Base-by-base conservation (phyloP, 2,797 vertebrate genomes). In the Hemitrygon akajei region DNA sequence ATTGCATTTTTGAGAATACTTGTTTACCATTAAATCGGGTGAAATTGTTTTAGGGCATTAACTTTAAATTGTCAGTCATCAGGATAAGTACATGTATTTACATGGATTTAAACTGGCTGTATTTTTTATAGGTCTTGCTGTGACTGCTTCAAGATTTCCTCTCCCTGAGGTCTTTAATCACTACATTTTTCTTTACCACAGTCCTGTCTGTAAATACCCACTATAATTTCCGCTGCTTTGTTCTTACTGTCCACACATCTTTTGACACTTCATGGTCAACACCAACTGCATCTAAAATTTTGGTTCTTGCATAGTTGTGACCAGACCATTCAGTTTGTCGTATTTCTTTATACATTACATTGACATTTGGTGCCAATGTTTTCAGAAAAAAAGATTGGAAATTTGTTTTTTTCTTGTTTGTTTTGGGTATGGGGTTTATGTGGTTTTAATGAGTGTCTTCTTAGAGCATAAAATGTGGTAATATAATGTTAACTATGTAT, bases 41-140 rank as follows among this genome's bases (percentile, higher is more conserved):
- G 34, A 91, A 91, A 73, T 69, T 11, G 22, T 91, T 91, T 30
- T 58, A 14, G 30, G 7, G 14, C n/a, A 34, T 87, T 66, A 18
- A 66, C 27, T 66, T 87, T 87, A 66, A 66, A 34, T 27, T 66
- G 58, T 87, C 58, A 63, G 34, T 87, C 16, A 7, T 87, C 58
- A 34, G 63, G 30, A 6, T 30, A 66, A 87, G 34, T 87, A 37
- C 37, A 16, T 47, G 20, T 47, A 40, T 73, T 75, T 71, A 47
- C 69, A 92, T 66, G 37, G 91, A 92, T 92, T 73, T 92, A 71
- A 73, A 92, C 66, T 92, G 66, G 22, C 63, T 66, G 63, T 92
- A 91, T 92, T 92, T 92, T 87, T 92, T 92, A 92, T 92, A 92
- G 91, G 89, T 91, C 34, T 91, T 91, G 69, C 91, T 92, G 91